Evolutionary conservation across 1,140 invertebrate species (phyloP), one percentile per base, ranked within the genome.

Genomic region (Drosophila fuyamai): DNA sequence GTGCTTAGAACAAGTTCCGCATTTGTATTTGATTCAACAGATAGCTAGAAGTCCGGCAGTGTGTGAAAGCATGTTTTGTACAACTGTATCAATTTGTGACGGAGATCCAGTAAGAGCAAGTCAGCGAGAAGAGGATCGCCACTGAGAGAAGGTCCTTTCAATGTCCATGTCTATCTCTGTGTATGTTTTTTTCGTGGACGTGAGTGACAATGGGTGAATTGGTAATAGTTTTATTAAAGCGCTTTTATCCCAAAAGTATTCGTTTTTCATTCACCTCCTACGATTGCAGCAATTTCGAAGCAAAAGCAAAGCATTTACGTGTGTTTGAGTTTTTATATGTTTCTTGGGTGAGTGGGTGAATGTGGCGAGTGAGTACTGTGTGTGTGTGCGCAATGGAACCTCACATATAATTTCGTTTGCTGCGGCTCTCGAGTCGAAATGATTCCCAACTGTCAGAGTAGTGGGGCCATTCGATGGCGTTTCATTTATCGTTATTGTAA

Each of bases 321-420:
- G 50, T 38, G 43, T 54, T 16, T 55, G 10, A 56, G 18, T 53
- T n/a, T 53, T 16, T 63, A 63, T 41, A 50, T 46, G n/a, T 60
- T 13, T 62, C 8, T 51, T 29, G 47, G 23, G 13, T 63, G 29
- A 35, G 41, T 58, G 12, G 32, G 60, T 32, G 16, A 12, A 14
- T 55, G 40, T 70, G 41, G 32, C 32, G 32, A 53, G 50, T 47
- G 29, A 63, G 53, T 71, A 9, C 68, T 46, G 51, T 79, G 59
- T 85, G 59, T 85, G 47, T 71, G 82, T 82, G 83, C 82, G 82
- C 82, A 68, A 79, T 86, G 71, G 71, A 82, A 83, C 79, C 72
- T 84, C 61, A 76, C 65, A 73, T 78, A 43, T 58, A 58, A 46
- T 71, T 71, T 50, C 27, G 16, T 54, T 55, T 55, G 48, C 41